Percentiles rank a stretch among this genome's conserved stretches.
Evolutionary conservation across 2,888 invertebrate species (phyloP).

Genomic region (Punctoribates punctum): DNA sequence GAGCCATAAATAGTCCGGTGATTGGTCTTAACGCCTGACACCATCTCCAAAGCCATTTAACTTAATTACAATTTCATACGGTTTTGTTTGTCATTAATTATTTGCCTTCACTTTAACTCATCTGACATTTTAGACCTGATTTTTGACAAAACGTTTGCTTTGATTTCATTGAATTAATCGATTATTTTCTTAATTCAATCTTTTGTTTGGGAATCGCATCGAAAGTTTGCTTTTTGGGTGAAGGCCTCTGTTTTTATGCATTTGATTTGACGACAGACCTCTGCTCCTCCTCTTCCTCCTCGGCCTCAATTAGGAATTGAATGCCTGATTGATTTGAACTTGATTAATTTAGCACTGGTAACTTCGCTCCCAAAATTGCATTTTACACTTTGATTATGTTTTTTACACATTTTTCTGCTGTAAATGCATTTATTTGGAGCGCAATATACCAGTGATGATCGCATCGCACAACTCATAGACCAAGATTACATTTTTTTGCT

Average conservation of each 20-base stretch:
- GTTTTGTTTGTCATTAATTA: not conserved
- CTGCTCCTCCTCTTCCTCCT: too few species aligned
- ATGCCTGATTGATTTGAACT: too few species aligned
- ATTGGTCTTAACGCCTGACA: not conserved
- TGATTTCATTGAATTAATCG: not conserved
- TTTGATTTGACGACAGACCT: too few species aligned
- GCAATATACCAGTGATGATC: slow-evolving; percentile 33
- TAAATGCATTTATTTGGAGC: slow-evolving; percentile 35
- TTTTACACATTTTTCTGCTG: not conserved
- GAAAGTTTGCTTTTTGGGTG: not conserved
- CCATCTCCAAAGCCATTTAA: not conserved
- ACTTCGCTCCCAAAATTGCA: slow-evolving; percentile 27
- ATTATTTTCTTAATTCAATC: not conserved
- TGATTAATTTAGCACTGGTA: slow-evolving; percentile 10
- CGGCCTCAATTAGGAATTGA: too few species aligned
- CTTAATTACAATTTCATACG: too few species aligned
- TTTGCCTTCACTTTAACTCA: too few species aligned
- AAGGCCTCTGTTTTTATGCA: too few species aligned
- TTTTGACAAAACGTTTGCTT: not conserved
- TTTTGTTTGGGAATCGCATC: not conserved
- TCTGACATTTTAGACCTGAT: too few species aligned
- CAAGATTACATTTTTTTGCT: not conserved
- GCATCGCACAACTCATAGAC: slow-evolving; percentile 4
- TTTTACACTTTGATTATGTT: slow-evolving; percentile 6
- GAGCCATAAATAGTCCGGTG: not conserved